phyloP scores from a whole-genome alignment of 2,797 vertebrate species.

The Dallia pectoralis region DNA sequence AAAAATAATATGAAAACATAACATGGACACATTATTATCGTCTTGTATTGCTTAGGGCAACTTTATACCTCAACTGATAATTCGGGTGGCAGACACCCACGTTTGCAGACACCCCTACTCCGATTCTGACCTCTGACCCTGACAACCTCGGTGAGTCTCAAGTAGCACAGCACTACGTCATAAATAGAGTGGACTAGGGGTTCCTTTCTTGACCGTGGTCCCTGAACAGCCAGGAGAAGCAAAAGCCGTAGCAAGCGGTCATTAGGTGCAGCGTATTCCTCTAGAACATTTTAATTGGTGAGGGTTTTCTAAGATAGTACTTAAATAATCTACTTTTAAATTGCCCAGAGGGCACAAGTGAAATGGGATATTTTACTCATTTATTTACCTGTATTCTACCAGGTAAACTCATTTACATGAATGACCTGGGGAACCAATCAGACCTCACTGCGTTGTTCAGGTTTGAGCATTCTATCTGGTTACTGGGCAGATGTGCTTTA shows the following conservation, averaged over 20 bases:
- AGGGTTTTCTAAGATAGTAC: slow-evolving; percentile 9
- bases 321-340: not conserved
- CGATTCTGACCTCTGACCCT: slow-evolving; percentile 67
- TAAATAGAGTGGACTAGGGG: slow-evolving; percentile 78
- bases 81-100: not conserved
- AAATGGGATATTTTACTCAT: not conserved
- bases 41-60: not conserved
- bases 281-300: slow-evolving; percentile 34
- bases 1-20: not conserved
- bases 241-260: not conserved
- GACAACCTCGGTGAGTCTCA: slow-evolving; percentile 73
- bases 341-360: not conserved
- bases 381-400: too few relatives aligned
- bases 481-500: too few relatives aligned
- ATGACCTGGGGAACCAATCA: too few relatives aligned
- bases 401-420: too few relatives aligned
- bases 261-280: not conserved
- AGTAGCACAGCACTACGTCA: slow-evolving; percentile 76
- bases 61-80: not conserved
- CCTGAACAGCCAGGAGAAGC: slow-evolving; percentile 40
- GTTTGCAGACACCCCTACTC: slow-evolving; percentile 13
- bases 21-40: not conserved
- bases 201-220: slow-evolving; percentile 72
- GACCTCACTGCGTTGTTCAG: too few relatives aligned
- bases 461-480: not conserved